A percentile compares a stretch with the other conserved stretches of the same genome.
Evolutionary conservation across 1,140 invertebrate genomes (phyloP).

Genomic region (Micrasema minimum): DNA sequence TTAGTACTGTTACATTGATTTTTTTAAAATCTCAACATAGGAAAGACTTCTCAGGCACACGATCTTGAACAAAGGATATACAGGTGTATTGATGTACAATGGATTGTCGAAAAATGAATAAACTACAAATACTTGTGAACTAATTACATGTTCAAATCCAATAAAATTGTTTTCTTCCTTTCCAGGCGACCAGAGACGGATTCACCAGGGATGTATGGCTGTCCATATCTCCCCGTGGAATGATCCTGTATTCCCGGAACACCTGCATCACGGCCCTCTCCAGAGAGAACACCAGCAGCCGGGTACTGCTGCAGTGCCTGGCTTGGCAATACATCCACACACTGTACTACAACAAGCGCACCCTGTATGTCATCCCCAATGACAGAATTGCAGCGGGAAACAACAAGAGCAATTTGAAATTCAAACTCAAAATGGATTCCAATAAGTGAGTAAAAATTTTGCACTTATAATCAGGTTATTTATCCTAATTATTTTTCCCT

Average conservation of each 20-base stretch:
- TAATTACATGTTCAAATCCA: too few species aligned
- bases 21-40: too few species aligned
- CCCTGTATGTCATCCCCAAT: constrained; percentile 72
- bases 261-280: constrained; percentile 57
- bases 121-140: too few species aligned
- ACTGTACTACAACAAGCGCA: constrained; percentile 78
- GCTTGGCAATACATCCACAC: constrained; percentile 80
- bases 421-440: constrained; percentile 78
- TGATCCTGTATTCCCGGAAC: constrained; percentile 68
- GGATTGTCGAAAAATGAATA: too few species aligned
- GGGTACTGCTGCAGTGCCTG: constrained; percentile 64
- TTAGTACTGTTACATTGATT: too few species aligned
- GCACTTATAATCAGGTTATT: background rate
- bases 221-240: constrained; percentile 69
- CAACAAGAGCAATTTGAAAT: constrained; percentile 73
- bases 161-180: background rate
- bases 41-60: too few species aligned
- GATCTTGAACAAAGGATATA: too few species aligned
- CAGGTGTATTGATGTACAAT: too few species aligned
- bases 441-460: constrained; percentile 70
- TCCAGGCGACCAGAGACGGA: constrained; percentile 62
- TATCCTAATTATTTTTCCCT: too few species aligned
- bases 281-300: constrained; percentile 56
- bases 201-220: constrained; percentile 69
- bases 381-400: constrained; percentile 67